A percentile compares a stretch with the other conserved stretches of the same genome.
Evolutionary conservation across 2,797 vertebrate genomes (phyloP).

Genomic region (Urocyon cinereoargenteus): DNA sequence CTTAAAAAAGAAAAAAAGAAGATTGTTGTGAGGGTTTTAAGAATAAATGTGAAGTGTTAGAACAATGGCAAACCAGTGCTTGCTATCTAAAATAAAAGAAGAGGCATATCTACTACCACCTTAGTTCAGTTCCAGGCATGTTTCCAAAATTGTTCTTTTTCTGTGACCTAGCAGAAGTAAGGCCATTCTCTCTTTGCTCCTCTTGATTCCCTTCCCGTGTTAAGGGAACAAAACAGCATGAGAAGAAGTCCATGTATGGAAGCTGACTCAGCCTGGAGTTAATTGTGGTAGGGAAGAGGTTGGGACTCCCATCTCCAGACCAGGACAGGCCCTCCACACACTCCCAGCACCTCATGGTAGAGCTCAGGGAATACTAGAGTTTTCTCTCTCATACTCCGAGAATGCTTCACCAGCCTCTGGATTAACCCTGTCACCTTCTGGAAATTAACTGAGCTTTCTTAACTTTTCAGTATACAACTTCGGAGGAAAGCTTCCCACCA

Average conservation of each 20-base stretch:
- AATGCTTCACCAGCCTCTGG: not conserved
- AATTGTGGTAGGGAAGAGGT: not conserved
- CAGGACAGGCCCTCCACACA: not conserved
- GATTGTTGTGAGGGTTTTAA: not conserved
- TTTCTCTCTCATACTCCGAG: not conserved
- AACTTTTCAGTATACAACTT: not conserved
- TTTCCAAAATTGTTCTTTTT: not conserved
- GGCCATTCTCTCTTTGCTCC: not conserved
- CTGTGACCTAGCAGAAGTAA: not conserved
- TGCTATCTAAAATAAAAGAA: not conserved
- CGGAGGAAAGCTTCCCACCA: not conserved
- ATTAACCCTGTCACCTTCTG: not conserved
- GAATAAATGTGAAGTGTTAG: not conserved
- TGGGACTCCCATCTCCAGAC: not conserved
- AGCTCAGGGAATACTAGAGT: not conserved
- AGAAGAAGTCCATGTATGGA: not conserved
- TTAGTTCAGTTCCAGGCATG: not conserved
- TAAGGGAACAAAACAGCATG: not conserved
- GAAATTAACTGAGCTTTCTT: not conserved
- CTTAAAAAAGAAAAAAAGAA: no score
- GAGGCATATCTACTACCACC: not conserved
- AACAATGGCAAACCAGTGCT: not conserved
- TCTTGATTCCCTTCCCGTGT: slow-evolving; percentile 16
- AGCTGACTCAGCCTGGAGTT: not conserved
- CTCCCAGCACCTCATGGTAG: not conserved